A percentile compares a stretch with the other conserved stretches of the same genome.
These are phyloP conservation scores for Nesometra sesokonis DNA, from an alignment of 35 echinoderm and acorn worm species.

Conservation along the genomic window DNA sequence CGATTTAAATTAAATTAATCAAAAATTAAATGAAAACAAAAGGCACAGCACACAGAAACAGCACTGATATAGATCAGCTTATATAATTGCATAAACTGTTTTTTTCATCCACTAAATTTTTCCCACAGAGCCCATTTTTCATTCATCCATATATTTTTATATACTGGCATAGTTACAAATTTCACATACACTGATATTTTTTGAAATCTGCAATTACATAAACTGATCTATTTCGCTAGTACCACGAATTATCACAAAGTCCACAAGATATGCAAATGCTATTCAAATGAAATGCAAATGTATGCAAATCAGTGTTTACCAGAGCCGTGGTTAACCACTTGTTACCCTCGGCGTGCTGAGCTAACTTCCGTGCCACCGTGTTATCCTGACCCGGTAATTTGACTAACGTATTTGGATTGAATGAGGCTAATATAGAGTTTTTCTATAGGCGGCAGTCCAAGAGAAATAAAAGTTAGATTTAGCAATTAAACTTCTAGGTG, in stretches of 20 bases:
- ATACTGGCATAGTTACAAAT: no score
- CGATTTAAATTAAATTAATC: not conserved
- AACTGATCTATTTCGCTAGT: not conserved
- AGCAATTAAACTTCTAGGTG: no score
- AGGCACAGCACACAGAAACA: not conserved
- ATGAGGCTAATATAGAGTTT: constrained; percentile 86
- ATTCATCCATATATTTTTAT: no score
- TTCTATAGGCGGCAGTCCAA: constrained; percentile 35
- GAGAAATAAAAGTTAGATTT: not conserved
- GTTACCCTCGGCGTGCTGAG: not conserved
- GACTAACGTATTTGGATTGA: constrained; percentile 84
- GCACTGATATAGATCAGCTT: not conserved
- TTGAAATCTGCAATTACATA: not conserved
- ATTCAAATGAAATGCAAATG: not conserved
- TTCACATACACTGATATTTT: no score
- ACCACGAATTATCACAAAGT: not conserved
- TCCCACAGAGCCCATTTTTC: no score
- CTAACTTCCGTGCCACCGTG: constrained; percentile 2
- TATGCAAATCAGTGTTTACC: not conserved
- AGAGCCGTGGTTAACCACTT: not conserved
- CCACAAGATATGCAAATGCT: not conserved
- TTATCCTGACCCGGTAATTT: constrained; percentile 88
- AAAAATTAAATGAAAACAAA: not conserved
- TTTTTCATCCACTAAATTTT: no score
- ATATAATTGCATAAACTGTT: not conserved